Conservation (phyloP, 2,888 invertebrate genomes). For the Anorthoa munda region DNA sequence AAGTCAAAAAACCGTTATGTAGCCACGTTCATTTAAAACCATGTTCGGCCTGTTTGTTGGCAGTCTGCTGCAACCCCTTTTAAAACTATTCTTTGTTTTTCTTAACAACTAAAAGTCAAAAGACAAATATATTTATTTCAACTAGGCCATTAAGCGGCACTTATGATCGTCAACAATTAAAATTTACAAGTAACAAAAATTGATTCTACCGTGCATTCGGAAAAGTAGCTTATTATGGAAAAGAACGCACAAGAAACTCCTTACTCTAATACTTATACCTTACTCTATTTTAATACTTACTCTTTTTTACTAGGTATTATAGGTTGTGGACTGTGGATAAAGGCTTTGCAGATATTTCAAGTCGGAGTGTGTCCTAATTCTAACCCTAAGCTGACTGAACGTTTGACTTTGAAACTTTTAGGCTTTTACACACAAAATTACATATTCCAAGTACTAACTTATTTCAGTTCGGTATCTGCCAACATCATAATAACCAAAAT, state of each 20-base stretch:
- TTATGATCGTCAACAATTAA: no score
- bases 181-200: no score
- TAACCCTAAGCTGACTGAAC: no score
- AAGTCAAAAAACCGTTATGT: background rate
- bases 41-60: background rate
- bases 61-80: background rate
- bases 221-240: no score
- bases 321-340: background rate
- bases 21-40: background rate
- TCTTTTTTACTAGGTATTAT: no score
- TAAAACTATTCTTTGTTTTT: background rate
- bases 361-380: background rate
- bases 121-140: no score
- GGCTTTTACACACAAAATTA: background rate
- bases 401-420: background rate
- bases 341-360: background rate
- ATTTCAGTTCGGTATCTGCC: background rate
- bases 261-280: no score
- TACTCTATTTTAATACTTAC: no score
- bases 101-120: no score
- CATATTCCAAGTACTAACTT: background rate
- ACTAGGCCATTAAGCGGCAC: no score
- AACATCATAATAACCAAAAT: slow-evolving; percentile 1
- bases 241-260: no score
- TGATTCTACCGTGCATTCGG: no score